Evolutionary conservation across 2,888 invertebrate genomes (phyloP), one percentile per base, ranked within the genome.

Genomic region (Dorcus hopei): DNA sequence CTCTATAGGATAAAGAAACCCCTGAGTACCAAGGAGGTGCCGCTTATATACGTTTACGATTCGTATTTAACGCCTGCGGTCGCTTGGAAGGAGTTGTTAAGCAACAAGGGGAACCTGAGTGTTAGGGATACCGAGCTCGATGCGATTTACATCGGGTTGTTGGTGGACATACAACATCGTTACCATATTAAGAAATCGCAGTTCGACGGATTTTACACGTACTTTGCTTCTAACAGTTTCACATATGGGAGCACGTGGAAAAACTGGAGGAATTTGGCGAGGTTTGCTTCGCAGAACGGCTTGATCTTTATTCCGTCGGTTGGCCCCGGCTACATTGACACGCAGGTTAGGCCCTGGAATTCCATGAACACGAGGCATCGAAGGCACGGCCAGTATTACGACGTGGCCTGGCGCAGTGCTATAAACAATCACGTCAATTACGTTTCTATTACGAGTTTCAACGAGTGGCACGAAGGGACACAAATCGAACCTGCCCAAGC

Each of bases 401-500:
- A 83, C 58, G 81, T 82, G 0, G 83, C 83, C 0, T 87, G 87
- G 83, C 77, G 82, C 52, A 82, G 81, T 39, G 87, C 87, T 1
- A 74, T 87, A 9, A 77, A 80, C 6, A 80, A 82, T 48, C 80
- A 81, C 19, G 81, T 85, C 8, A 78, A 80, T 54, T 80, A 85
- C 53, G 77, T 90, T 11, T 84, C 85, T 8, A 83, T 89, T 56
- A 88, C 87, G 42, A 88, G 88, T 57, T 89, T 87, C 71, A 89
- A 89, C 72, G 88, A 89, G 71, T 89, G 89, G 88, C 86, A 86
- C 65, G 88, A 88, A 74, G 89, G 89, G 4, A 88, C 88, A 8
- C 89, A 89, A 77, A 87, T 89, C 55, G 89, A 89, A 73, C 85
- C 87, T 42, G 87, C 85, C 0, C 74, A 81, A 14, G 73, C 81